These are phyloP conservation scores for Theocolax elegans DNA, from an alignment of 1,140 invertebrate genomes.

Conservation along the genomic window DNA sequence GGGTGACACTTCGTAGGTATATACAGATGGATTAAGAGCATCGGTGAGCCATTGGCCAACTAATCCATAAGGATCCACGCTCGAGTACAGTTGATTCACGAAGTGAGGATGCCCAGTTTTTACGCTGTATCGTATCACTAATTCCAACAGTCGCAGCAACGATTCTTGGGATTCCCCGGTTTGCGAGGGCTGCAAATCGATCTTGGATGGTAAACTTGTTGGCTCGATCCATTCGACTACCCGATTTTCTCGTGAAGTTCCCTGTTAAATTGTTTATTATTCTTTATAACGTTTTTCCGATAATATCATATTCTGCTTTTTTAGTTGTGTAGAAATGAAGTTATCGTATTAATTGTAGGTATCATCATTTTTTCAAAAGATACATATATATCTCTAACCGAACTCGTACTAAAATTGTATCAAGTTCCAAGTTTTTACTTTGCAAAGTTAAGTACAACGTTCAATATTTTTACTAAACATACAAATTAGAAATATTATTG, in stretches of 20 bases:
- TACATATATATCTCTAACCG: too few species aligned
- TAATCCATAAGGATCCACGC: constrained; percentile 87
- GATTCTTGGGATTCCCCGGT: constrained; percentile 74
- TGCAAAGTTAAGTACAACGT: too few species aligned
- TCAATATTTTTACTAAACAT: too few species aligned
- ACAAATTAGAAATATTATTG: too few species aligned
- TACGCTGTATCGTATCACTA: constrained; percentile 80
- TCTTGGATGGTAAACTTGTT: constrained; percentile 70
- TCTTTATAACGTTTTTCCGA: too few species aligned
- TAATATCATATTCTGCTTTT: too few species aligned
- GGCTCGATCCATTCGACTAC: constrained; percentile 83
- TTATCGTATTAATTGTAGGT: too few species aligned
- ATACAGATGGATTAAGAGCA: constrained; percentile 87
- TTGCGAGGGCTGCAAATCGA: constrained; percentile 76
- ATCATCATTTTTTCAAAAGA: too few species aligned
- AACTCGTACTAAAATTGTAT: too few species aligned
- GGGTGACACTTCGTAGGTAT: constrained; percentile 92
- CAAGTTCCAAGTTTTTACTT: too few species aligned
- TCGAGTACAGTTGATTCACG: constrained; percentile 87
- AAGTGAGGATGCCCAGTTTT: constrained; percentile 90
- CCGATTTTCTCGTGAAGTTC: constrained; percentile 73
- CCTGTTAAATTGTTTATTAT: constrained; percentile 51
- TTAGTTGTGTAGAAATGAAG: too few species aligned
- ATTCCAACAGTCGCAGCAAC: constrained; percentile 73
- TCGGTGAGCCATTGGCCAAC: constrained; percentile 88